Evolutionary conservation across 2,113 vertebrate genomes (phyloP).

Genomic region (Cranoglanis bouderius): DNA sequence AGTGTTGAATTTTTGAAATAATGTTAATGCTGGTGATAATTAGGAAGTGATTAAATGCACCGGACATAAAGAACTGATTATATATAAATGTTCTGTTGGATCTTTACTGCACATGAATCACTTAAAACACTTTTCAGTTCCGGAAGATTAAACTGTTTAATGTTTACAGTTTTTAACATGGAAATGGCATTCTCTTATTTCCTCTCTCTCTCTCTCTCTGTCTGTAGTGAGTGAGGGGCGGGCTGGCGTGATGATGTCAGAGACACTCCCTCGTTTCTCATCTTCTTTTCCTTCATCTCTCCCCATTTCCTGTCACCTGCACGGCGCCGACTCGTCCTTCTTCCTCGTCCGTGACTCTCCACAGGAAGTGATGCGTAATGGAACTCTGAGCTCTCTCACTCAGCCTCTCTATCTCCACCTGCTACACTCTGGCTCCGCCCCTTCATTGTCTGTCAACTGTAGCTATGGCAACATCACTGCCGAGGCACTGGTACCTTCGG

Average conservation of each 20-base stretch:
- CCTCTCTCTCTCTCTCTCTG: conserved; percentile 39
- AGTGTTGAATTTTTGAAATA: neutral
- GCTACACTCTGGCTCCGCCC: conserved; percentile 63
- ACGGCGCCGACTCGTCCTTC: conserved; percentile 77
- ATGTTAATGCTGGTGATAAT: neutral
- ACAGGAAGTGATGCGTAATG: conserved; percentile 90
- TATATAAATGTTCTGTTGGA: neutral
- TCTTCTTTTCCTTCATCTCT: conserved; percentile 86
- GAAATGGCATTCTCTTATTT: neutral
- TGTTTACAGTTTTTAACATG: neutral
- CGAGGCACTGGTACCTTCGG: conserved; percentile 76
- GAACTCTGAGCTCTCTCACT: conserved; percentile 84
- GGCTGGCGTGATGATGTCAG: conserved; percentile 68
- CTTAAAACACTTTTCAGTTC: too few species aligned
- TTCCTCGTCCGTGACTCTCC: conserved; percentile 92
- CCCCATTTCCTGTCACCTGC: conserved; percentile 78
- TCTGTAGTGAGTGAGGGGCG: conserved; percentile 73
- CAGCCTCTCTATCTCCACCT: conserved; percentile 87
- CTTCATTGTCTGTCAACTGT: conserved; percentile 81
- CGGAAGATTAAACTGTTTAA: neutral
- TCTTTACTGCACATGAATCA: neutral
- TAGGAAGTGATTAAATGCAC: neutral
- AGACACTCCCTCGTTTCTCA: conserved; percentile 75
- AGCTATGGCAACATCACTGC: conserved; percentile 86
- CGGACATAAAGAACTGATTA: neutral